These are phyloP conservation scores for Mayetiola destructor DNA, from an alignment of 2,888 invertebrate species.

Conservation along the genomic window DNA sequence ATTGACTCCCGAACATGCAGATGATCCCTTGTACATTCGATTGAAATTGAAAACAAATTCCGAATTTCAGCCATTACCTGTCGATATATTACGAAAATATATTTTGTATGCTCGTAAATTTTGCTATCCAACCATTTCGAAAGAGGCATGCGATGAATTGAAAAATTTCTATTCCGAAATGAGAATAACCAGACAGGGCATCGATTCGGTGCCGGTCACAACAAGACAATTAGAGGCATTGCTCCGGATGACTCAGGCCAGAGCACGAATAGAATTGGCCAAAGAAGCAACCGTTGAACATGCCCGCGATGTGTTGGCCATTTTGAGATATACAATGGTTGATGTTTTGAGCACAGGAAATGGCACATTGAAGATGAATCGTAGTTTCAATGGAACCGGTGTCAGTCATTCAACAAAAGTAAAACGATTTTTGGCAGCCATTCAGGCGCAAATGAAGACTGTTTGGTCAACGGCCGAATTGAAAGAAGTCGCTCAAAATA, in stretches of 20 bases:
- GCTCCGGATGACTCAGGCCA: conserved; percentile 70
- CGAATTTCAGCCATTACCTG: conserved; percentile 55
- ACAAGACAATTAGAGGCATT: conserved; percentile 79
- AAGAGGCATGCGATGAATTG: conserved; percentile 53
- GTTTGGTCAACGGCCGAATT: conserved; percentile 64
- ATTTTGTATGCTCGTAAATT: conserved; percentile 78
- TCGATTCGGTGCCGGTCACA: conserved; percentile 65
- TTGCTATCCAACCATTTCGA: conserved; percentile 62
- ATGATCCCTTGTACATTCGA: neutral
- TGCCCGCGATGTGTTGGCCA: conserved; percentile 71
- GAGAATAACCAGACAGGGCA: conserved; percentile 48
- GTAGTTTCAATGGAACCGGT: conserved; percentile 58
- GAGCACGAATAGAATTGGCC: conserved; percentile 75
- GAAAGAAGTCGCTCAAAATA: conserved; percentile 51
- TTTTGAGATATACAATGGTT: conserved; percentile 64
- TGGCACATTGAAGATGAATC: conserved; percentile 36
- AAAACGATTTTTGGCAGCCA: conserved; percentile 21
- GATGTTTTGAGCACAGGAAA: conserved; percentile 62
- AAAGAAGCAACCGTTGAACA: conserved; percentile 65
- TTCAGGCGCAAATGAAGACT: conserved; percentile 45
- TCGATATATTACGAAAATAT: conserved; percentile 69
- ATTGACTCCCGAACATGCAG: neutral
- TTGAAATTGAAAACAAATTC: conserved; percentile 45
- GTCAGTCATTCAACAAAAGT: conserved; percentile 43
- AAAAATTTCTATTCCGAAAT: conserved; percentile 70